These are phyloP conservation scores for Hecatera dysodea DNA, from an alignment of 2,888 invertebrate genomes.

Conservation along the genomic window DNA sequence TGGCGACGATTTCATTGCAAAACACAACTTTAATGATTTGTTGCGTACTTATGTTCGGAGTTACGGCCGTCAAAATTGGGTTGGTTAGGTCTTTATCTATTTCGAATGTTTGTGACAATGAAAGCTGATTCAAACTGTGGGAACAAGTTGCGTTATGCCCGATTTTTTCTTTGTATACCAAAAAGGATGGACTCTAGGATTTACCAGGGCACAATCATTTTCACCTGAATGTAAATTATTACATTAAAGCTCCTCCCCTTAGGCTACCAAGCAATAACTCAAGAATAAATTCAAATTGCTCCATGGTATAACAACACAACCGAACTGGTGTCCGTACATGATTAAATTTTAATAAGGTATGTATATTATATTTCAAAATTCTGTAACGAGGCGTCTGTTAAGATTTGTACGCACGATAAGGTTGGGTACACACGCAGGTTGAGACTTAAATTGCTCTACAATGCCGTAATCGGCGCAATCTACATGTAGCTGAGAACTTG, in stretches of 20 bases:
- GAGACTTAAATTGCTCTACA: constrained; percentile 81
- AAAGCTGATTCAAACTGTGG: constrained; percentile 47
- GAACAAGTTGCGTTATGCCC: constrained; percentile 43
- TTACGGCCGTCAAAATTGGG: constrained; percentile 11
- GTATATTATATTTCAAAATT: constrained; percentile 69
- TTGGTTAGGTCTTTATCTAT: constrained; percentile 36
- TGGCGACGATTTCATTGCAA: constrained; percentile 27
- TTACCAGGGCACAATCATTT: constrained; percentile 32
- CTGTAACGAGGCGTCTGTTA: constrained; percentile 68
- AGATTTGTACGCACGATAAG: constrained; percentile 74
- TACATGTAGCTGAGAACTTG: constrained; percentile 80
- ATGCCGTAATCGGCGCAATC: constrained; percentile 84
- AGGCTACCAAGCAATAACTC: constrained; percentile 44
- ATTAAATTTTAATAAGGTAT: constrained; percentile 72
- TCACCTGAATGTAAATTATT: constrained; percentile 47
- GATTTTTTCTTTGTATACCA: constrained; percentile 25
- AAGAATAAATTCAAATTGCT: constrained; percentile 31
- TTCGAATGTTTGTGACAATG: constrained; percentile 50
- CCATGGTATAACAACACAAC: constrained; percentile 40
- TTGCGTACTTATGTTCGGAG: constrained; percentile 25
- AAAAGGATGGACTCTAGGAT: constrained; percentile 20
- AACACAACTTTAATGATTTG: constrained; percentile 23
- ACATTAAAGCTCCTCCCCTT: constrained; percentile 30
- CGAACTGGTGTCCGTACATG: constrained; percentile 53
- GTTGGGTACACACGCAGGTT: constrained; percentile 69